A percentile compares a stretch with the other conserved stretches of the same genome.
Evolutionary conservation across 2,797 vertebrate genomes (phyloP).

Genomic region (Clarias platycephalus): DNA sequence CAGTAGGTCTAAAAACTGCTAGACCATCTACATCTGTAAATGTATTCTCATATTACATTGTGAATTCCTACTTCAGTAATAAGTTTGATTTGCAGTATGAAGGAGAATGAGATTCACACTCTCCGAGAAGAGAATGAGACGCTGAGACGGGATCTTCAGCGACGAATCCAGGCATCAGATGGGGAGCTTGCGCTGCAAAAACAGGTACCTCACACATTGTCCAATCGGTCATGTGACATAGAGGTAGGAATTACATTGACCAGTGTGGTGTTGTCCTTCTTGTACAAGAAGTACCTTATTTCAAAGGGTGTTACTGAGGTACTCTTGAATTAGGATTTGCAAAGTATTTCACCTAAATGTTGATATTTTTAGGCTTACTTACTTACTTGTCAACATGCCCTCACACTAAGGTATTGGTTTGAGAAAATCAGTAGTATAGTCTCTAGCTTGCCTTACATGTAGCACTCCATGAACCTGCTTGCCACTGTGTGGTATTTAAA

Average conservation of each 20-base stretch:
- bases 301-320: background rate
- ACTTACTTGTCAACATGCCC: background rate
- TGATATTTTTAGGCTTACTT: background rate
- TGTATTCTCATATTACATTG: background rate
- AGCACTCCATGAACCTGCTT: background rate
- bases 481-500: constrained; percentile 39
- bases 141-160: constrained; percentile 70
- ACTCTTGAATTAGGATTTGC: background rate
- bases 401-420: background rate
- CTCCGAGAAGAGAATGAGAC: constrained; percentile 70
- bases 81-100: constrained; percentile 62
- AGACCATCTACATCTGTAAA: background rate
- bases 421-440: background rate
- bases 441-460: background rate
- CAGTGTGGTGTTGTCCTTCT: background rate
- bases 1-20: background rate
- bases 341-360: background rate
- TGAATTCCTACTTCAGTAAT: background rate
- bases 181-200: constrained; percentile 73
- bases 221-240: background rate
- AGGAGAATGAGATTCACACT: constrained; percentile 63
- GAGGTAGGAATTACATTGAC: background rate
- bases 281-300: background rate
- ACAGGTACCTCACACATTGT: constrained; percentile 67
- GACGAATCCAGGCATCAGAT: constrained; percentile 70